Base-by-base conservation (phyloP, 2,113 vertebrate species). In the Bucco capensis region DNA sequence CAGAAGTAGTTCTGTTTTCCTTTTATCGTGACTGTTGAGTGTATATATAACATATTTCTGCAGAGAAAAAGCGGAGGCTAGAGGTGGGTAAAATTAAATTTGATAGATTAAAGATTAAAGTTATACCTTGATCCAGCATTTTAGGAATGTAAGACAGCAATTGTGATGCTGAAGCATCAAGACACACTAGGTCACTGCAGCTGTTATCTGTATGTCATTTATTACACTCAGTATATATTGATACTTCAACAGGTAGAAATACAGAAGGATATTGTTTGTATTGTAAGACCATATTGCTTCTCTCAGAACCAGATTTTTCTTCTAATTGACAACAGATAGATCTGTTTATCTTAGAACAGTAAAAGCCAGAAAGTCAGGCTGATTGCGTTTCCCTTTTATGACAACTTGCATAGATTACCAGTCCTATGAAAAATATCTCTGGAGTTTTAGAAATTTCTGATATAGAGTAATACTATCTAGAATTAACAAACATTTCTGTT, bases 1-100 rank as follows among this genome's bases (percentile, higher is more conserved):
- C 81, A 94, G 91, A 94, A 93, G 76, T 82, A 93, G 76, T 82
- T 75, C 93, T 93, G 38, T 93, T 95, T 92, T 76, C 51, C 86
- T 97, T 96, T 96, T 87, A 89, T 74, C 65, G 6, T 86, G 85
- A 69, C 72, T 72, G 54, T 83, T 88, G 71, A 62, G 23, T 51
- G 28, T 84, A 35, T 53, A 42, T 60, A 92, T 71, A 50, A 93
- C 27, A 44, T 77, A 93, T 72, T 95, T 96, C 74, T 93, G 22
- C 44, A 65, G 53, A 49, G 50, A 86, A 92, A 94, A 83, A 64
- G n/a, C 49, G 92, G 75, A 75, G 18, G 16, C 95, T 84, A 83
- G 77, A 80, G 81, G 33, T 77, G 37, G 33, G 28, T 78, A 84
- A 93, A 95, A 93, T 84, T 66, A 90, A 86, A 89, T 82, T 78